These are phyloP conservation scores for Corythoichthys intestinalis DNA, from an alignment of 2,113 vertebrate genomes.

Conservation along the genomic window DNA sequence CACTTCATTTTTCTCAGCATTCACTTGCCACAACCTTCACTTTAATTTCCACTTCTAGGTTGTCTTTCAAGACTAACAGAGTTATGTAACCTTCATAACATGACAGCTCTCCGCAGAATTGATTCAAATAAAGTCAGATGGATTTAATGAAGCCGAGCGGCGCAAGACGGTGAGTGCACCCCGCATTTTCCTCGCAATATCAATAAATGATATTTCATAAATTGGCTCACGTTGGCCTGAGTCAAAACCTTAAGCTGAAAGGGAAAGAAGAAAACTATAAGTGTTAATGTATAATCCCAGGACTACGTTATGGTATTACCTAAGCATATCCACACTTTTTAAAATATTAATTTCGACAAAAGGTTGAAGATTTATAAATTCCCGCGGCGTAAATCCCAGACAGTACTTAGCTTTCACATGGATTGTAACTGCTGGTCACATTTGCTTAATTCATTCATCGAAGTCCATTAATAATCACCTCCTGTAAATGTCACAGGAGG, in stretches of 20 bases:
- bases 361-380: constrained; percentile 37
- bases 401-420: constrained; percentile 14
- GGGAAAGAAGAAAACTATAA: background rate
- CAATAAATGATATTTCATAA: constrained; percentile 4
- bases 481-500: background rate
- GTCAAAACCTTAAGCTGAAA: background rate
- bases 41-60: constrained; percentile 31
- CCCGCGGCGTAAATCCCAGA: constrained; percentile 20
- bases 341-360: constrained; percentile 28
- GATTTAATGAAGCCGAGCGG: constrained; percentile 14
- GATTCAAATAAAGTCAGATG: constrained; percentile 9
- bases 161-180: background rate
- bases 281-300: background rate
- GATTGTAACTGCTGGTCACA: background rate
- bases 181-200: background rate
- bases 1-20: constrained; percentile 7
- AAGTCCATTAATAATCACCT: background rate
- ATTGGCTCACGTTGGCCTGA: background rate
- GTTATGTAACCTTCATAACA: constrained; percentile 28
- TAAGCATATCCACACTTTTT: constrained; percentile 11
- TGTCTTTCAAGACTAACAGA: constrained; percentile 31
- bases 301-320: background rate
- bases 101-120: constrained; percentile 5
- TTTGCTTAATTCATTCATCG: background rate
- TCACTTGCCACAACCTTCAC: constrained; percentile 25